phyloP scores from a whole-genome alignment of 92 coral and sea anemone species.

The Phenganax subtilis region DNA sequence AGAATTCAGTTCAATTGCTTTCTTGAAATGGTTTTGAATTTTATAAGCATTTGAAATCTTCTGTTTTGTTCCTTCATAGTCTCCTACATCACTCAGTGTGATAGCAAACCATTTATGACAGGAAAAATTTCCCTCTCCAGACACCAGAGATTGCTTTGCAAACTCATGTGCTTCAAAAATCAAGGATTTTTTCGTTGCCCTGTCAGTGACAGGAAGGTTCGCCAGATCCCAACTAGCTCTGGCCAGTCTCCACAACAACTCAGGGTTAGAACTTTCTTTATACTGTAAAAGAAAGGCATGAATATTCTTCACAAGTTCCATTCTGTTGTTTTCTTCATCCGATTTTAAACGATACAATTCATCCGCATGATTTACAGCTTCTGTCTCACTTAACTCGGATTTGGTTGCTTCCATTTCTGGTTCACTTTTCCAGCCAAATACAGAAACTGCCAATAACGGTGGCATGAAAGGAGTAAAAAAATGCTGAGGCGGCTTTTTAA shows the following conservation, averaged over 20 bases:
- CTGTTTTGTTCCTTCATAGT: constrained; percentile 77
- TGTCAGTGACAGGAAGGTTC: constrained; percentile 45
- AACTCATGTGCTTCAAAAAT: constrained; percentile 76
- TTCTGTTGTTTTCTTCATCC: constrained; percentile 12
- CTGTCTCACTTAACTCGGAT: constrained; percentile 10
- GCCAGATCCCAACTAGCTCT: constrained; percentile 78
- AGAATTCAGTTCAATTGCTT: constrained; percentile 79
- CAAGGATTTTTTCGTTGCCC: constrained; percentile 61
- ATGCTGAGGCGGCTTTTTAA: neutral
- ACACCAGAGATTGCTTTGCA: constrained; percentile 64
- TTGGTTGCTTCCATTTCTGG: constrained; percentile 7
- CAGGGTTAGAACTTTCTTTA: constrained; percentile 64
- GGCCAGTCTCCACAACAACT: constrained; percentile 84
- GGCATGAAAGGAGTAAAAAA: constrained; percentile 19
- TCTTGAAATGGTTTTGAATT: constrained; percentile 87
- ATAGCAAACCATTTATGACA: constrained; percentile 98
- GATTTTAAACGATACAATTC: constrained; percentile 54
- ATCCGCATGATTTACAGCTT: constrained; percentile 63
- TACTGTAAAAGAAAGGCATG: constrained; percentile 57
- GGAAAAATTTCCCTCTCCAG: constrained; percentile 79
- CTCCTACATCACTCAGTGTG: constrained; percentile 78
- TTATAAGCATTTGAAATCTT: constrained; percentile 77
- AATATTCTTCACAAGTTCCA: constrained; percentile 49
- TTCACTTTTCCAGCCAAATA: constrained; percentile 32
- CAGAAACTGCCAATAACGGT: constrained; percentile 14